Evolutionary conservation across 2,113 vertebrate species (phyloP).

Genomic region (Clarias magur): DNA sequence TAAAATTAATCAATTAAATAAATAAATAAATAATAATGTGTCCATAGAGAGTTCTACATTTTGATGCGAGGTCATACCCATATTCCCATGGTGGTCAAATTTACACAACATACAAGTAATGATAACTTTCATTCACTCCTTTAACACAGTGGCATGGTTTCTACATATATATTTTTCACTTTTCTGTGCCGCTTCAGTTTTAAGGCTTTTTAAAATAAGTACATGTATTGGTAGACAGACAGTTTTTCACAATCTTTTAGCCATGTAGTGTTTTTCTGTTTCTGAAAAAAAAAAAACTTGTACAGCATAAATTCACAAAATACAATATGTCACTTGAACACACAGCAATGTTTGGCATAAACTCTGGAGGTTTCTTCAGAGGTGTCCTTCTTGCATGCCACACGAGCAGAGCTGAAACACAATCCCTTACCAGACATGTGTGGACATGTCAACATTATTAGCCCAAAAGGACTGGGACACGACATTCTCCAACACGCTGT

Average conservation of each 20-base stretch:
- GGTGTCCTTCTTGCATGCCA: slow-evolving; percentile 2
- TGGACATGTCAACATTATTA: slow-evolving; percentile 31
- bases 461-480: slow-evolving; percentile 10
- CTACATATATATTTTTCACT: no score
- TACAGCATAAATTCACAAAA: background rate
- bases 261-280: background rate
- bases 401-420: slow-evolving; percentile 8
- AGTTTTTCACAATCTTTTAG: background rate
- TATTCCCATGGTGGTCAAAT: no score
- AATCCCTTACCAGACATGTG: slow-evolving; percentile 21
- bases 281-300: background rate
- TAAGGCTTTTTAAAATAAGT: no score
- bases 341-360: background rate
- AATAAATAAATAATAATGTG: no score
- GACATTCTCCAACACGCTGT: background rate
- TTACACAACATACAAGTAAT: no score
- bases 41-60: no score
- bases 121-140: no score
- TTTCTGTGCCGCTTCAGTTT: no score
- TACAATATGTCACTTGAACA: background rate
- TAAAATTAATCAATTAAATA: no score
- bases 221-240: background rate
- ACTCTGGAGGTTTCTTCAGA: background rate
- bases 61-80: no score
- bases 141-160: no score